phyloP scores from a whole-genome alignment of 2,797 vertebrate species.

The Cygnus olor region DNA sequence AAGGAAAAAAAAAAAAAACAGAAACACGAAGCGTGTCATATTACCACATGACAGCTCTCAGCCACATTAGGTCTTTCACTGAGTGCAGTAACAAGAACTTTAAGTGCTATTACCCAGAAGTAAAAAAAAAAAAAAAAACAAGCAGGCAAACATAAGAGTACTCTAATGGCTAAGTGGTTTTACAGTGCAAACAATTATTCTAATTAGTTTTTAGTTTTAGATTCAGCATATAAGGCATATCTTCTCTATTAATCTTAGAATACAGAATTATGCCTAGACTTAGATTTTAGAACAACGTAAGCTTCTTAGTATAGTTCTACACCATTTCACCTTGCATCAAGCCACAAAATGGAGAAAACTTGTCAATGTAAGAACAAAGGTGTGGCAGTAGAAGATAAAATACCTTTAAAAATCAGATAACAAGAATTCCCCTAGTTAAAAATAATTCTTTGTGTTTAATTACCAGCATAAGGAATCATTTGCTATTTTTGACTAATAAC shows the following conservation, averaged over 20 bases:
- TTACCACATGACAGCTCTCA: slow-evolving; percentile 9
- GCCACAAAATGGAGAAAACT: not conserved
- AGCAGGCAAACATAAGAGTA: not conserved
- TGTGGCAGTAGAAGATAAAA: not conserved
- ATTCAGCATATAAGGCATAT: not conserved
- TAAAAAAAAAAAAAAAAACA: not conserved
- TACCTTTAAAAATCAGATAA: not conserved
- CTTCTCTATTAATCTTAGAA: not conserved
- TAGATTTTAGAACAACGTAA: not conserved
- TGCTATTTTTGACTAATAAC: not conserved
- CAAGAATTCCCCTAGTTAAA: not conserved
- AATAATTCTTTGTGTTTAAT: not conserved
- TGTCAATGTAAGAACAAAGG: not conserved
- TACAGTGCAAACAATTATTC: not conserved
- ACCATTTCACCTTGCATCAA: not conserved
- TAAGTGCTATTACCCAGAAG: slow-evolving; percentile 22
- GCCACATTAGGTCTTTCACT: not conserved
- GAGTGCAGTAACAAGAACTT: slow-evolving; percentile 17
- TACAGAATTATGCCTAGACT: not conserved
- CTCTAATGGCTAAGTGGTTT: not conserved
- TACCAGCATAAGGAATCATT: not conserved
- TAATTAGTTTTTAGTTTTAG: not conserved
- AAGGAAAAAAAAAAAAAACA: not conserved
- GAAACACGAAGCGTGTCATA: not conserved
- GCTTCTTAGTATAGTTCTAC: not conserved